Evolutionary conservation across 2,113 vertebrate genomes (phyloP).

Genomic region (Stegostoma tigrinum): DNA sequence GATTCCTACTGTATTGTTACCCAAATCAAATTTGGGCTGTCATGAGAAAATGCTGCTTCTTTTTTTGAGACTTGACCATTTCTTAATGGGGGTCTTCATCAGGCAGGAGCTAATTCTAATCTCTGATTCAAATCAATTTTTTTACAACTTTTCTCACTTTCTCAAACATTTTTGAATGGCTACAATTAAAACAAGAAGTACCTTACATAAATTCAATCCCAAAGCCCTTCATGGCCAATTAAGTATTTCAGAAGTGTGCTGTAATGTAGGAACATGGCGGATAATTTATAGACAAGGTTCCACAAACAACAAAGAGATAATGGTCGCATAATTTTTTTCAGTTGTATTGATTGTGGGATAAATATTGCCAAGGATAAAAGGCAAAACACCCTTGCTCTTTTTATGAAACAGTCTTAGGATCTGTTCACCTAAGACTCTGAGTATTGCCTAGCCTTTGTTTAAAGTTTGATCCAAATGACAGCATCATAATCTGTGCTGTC

Average conservation of each 20-base stretch:
- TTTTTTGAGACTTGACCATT: neutral
- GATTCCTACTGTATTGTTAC: neutral
- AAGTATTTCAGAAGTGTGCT: neutral
- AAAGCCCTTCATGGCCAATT: neutral
- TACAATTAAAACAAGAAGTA: neutral
- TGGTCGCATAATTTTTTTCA: neutral
- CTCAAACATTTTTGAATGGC: neutral
- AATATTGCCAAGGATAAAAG: neutral
- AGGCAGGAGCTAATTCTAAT: neutral
- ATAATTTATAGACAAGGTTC: neutral
- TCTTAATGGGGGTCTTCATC: neutral
- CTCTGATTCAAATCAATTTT: neutral
- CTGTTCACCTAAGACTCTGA: neutral
- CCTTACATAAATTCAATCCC: neutral
- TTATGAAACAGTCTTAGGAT: neutral
- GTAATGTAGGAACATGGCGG: neutral
- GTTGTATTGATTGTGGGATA: neutral
- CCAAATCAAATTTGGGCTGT: neutral
- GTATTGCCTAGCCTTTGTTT: neutral
- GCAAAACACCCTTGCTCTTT: neutral
- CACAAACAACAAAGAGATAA: neutral
- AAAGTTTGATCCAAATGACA: neutral
- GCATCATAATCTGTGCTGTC: neutral
- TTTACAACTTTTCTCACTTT: neutral
- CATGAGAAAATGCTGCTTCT: neutral